These are phyloP conservation scores for Anas capensis DNA, from an alignment of 2,797 vertebrate species.

Conservation along the genomic window DNA sequence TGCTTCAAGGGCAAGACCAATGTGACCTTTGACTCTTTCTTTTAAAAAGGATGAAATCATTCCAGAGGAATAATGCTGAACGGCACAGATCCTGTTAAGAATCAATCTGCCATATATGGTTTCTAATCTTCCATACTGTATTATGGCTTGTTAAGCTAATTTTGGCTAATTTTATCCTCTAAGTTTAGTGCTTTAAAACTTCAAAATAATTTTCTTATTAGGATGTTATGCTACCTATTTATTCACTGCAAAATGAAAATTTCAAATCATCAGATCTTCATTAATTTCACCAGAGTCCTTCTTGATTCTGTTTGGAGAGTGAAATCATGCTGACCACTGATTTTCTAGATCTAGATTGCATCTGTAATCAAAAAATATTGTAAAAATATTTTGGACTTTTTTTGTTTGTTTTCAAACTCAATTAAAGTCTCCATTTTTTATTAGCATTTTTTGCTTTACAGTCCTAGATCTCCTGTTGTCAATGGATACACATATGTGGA, in stretches of 20 bases:
- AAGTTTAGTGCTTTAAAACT: conserved; percentile 2
- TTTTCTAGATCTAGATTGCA: not conserved
- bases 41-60: conserved; percentile 73
- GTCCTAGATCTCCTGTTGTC: not conserved
- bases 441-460: not conserved
- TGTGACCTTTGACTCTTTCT: conserved; percentile 75
- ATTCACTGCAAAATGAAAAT: not conserved
- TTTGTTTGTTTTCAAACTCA: not conserved
- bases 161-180: conserved; percentile 41
- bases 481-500: rapidly evolving
- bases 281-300: not conserved
- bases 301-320: not conserved
- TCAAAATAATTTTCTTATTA: not conserved
- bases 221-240: not conserved
- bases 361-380: not conserved
- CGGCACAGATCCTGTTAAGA: conserved; percentile 48
- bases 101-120: conserved; percentile 50
- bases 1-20: conserved; percentile 75
- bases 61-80: conserved; percentile 59
- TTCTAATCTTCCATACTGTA: conserved; percentile 45
- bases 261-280: not conserved
- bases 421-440: not conserved
- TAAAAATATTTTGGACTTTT: not conserved
- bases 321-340: not conserved
- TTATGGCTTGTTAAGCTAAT: conserved; percentile 38